Evolutionary conservation across 2,113 vertebrate species (phyloP).

Genomic region (Haliaeetus leucogaster): DNA sequence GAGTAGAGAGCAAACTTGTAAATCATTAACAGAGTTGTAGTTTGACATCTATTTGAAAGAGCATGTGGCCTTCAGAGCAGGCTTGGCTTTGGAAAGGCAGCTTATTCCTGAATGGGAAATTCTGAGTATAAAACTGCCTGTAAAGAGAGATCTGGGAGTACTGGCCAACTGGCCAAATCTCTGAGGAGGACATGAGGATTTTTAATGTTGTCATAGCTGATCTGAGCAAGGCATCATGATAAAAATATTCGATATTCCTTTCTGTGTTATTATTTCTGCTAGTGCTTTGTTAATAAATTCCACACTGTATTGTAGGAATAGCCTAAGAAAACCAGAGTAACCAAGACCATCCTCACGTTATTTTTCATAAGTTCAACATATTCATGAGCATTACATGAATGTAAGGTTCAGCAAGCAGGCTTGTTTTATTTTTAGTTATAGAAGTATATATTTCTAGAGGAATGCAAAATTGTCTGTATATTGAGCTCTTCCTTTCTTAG

Average conservation of each 20-base stretch:
- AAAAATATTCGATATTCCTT: background rate
- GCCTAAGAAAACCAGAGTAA: background rate
- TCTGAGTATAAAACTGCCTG: background rate
- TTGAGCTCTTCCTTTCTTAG: background rate
- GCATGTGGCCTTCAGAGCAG: background rate
- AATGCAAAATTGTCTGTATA: background rate
- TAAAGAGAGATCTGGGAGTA: background rate
- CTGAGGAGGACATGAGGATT: background rate
- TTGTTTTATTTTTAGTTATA: background rate
- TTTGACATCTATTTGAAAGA: background rate
- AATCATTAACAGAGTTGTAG: background rate
- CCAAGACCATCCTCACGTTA: background rate
- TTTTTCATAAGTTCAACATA: background rate
- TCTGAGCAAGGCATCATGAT: background rate
- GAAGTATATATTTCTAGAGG: background rate
- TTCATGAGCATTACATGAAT: background rate
- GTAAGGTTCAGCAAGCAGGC: background rate
- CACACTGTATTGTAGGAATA: background rate
- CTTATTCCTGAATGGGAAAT: background rate
- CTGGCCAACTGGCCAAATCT: background rate
- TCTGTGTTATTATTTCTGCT: background rate
- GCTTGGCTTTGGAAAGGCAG: background rate
- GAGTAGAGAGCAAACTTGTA: background rate
- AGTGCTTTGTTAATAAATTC: background rate
- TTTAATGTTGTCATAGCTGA: background rate